Conservation (phyloP, 2,888 invertebrate genomes). For the Yponomeuta sedellus region DNA sequence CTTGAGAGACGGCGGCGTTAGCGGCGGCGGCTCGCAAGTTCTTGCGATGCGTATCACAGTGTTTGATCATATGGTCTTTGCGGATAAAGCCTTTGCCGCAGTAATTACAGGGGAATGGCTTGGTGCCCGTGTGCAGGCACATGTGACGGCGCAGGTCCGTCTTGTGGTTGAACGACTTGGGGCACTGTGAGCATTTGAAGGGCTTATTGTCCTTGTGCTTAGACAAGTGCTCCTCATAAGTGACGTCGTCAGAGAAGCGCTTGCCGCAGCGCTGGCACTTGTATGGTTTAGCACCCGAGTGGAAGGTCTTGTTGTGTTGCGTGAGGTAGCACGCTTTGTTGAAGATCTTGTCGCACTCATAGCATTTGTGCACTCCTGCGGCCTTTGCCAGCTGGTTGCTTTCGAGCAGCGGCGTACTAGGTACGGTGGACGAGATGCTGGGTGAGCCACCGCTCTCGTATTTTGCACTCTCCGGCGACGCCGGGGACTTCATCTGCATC, state of each 20-base stretch:
- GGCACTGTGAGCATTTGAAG: slow-evolving; percentile 89
- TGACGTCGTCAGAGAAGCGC: slow-evolving; percentile 83
- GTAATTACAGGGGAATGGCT: slow-evolving; percentile 87
- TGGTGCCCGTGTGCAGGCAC: slow-evolving; percentile 90
- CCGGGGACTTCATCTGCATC: slow-evolving; percentile 66
- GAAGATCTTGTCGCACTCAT: slow-evolving; percentile 89
- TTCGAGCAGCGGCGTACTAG: slow-evolving; percentile 61
- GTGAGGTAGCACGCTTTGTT: slow-evolving; percentile 92
- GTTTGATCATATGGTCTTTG: slow-evolving; percentile 94
- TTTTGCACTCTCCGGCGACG: slow-evolving; percentile 66
- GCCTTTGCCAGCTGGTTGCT: slow-evolving; percentile 56
- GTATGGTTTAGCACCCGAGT: slow-evolving; percentile 89
- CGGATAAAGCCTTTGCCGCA: slow-evolving; percentile 93
- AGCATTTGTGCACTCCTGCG: slow-evolving; percentile 79
- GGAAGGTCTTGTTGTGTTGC: slow-evolving; percentile 93
- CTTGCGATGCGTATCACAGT: slow-evolving; percentile 86
- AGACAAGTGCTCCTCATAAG: slow-evolving; percentile 83
- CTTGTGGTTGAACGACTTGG: slow-evolving; percentile 94
- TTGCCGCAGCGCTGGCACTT: slow-evolving; percentile 92
- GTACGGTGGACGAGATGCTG: slow-evolving; percentile 56
- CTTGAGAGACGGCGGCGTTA: neutral
- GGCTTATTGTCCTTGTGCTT: slow-evolving; percentile 90
- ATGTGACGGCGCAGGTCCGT: slow-evolving; percentile 91
- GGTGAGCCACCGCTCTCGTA: slow-evolving; percentile 45
- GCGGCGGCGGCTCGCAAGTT: slow-evolving; percentile 48